phyloP scores from a whole-genome alignment of 2,888 invertebrate species.

The Siphlonurus alternatus region DNA sequence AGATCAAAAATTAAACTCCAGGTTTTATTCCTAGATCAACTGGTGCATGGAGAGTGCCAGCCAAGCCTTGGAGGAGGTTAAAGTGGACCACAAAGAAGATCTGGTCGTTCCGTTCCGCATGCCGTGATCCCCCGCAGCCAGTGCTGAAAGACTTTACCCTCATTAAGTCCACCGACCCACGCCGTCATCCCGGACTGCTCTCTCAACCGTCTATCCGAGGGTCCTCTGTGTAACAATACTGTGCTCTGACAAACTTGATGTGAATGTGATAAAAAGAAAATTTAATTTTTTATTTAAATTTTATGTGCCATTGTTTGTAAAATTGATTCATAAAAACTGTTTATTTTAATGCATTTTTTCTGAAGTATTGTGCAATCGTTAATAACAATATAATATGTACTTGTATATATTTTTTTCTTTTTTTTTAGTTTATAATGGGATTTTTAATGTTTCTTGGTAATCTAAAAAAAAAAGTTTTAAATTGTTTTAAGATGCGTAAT shows the following conservation, averaged over 20 bases:
- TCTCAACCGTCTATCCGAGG: neutral
- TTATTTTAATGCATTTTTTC: neutral
- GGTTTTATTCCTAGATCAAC: slow-evolving; percentile 60
- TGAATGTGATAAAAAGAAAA: neutral
- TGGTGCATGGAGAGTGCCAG: slow-evolving; percentile 50
- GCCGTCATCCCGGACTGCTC: neutral
- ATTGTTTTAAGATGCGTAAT: too few relatives aligned
- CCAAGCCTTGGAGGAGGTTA: slow-evolving; percentile 56
- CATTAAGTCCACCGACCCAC: neutral
- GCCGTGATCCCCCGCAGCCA: too few relatives aligned
- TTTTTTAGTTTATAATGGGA: too few relatives aligned
- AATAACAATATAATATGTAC: too few relatives aligned
- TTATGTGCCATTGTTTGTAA: neutral
- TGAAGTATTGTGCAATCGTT: neutral
- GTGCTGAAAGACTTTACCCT: too few relatives aligned
- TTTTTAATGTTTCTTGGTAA: too few relatives aligned
- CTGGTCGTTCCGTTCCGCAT: slow-evolving; percentile 77
- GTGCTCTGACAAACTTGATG: neutral
- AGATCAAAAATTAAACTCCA: too few relatives aligned
- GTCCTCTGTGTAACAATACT: neutral
- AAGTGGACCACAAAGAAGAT: slow-evolving; percentile 76
- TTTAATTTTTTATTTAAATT: neutral
- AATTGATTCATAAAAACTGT: neutral
- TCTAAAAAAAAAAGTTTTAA: too few relatives aligned
- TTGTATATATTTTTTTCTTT: too few relatives aligned